Evolutionary conservation across 2,888 invertebrate species (phyloP), one percentile per base, ranked within the genome.

Genomic region (Augochlorella aurata): DNA sequence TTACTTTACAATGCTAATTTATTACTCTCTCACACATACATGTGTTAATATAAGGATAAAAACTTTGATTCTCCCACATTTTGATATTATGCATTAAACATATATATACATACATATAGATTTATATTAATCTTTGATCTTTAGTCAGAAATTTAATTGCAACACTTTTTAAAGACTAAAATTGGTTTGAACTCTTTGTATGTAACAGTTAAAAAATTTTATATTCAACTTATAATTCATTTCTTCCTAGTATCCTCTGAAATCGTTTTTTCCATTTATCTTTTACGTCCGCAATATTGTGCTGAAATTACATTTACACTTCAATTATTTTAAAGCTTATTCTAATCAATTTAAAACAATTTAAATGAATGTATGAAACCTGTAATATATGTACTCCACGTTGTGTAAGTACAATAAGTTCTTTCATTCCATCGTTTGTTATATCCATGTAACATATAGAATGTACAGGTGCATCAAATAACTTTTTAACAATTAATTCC

Each of bases 311-410:
- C 49, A 47, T 74, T 66, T 24, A 24, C 2, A 58, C 1, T 54
- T 58, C 29, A 45, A 58, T 58, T n/a, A 1, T 61, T 52, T 69
- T 0, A 38, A 68, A 1, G 29, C 24, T 44, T 24, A 1, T 8
- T 63, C 45, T 21, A 5, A 10, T 0, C 8, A 16, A 16, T 24
- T 29, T 24, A 18, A 38, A 18, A 18, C 16, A 21, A 47, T 24
- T 14, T 47, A 49, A 47, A 67, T 24, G 8, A 16, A 24, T 16
- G 8, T 24, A 18, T 71, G 61, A 89, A 93, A 95, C 95, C 94
- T 96, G 96, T 90, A 96, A 93, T 86, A 96, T 95, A 89, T 96
- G 96, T 21, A 96, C 94, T 50, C 96, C 96, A 89, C 95, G 95
- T 89, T 95, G 94, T 9, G 96, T 96, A 81, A 96, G 94, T n/a